Evolutionary conservation across 2,888 invertebrate species (phyloP).

Genomic region (Eilema sororculum): DNA sequence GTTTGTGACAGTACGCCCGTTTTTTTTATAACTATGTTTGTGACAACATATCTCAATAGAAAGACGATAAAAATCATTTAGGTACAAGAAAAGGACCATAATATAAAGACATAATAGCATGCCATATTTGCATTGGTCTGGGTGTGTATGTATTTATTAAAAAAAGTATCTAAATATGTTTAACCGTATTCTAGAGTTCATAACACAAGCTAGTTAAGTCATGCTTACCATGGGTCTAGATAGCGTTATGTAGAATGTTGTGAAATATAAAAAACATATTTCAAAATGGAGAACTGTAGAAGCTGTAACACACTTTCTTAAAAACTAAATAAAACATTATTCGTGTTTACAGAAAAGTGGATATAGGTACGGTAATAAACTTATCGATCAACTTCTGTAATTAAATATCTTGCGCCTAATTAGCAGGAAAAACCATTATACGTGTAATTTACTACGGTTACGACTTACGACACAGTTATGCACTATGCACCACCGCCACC

Average conservation of each 20-base stretch:
- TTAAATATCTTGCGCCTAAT: conserved; percentile 1
- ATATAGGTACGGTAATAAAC: neutral
- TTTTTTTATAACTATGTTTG: neutral
- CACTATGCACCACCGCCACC: neutral
- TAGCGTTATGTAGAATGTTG: too few species aligned
- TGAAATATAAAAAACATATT: too few species aligned
- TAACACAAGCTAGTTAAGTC: too few species aligned
- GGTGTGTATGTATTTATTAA: too few species aligned
- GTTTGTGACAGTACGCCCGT: too few species aligned
- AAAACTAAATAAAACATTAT: neutral
- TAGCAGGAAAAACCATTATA: neutral
- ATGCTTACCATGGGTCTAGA: too few species aligned
- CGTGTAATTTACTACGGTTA: neutral
- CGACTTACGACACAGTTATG: neutral
- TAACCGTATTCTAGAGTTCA: too few species aligned
- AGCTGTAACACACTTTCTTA: neutral
- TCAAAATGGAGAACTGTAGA: neutral
- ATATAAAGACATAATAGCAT: too few species aligned
- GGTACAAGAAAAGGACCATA: too few species aligned
- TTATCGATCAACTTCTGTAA: conserved; percentile 3
- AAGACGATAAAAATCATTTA: neutral
- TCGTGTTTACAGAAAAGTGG: neutral
- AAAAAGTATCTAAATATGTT: too few species aligned
- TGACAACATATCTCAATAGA: neutral
- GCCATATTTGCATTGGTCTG: too few species aligned